Evolutionary conservation across 2,113 vertebrate genomes (phyloP).

Genomic region (Sisor rabdophorus): DNA sequence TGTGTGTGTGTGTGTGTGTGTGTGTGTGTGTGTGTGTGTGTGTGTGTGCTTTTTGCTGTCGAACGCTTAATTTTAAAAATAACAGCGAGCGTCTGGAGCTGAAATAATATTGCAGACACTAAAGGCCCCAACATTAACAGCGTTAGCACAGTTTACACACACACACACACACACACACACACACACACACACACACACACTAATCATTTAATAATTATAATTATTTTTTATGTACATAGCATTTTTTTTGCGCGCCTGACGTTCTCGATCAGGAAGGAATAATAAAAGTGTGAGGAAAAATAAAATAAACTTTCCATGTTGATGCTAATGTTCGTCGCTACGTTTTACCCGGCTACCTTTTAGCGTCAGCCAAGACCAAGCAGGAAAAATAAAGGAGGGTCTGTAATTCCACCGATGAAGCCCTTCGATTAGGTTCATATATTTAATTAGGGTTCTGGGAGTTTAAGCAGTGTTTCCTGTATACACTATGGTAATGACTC

Average conservation of each 20-base stretch:
- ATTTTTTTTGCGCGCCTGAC: neutral
- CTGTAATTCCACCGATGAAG: no score
- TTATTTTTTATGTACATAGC: neutral
- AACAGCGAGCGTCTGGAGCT: slow-evolving; percentile 19
- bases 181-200: no score
- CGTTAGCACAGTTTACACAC: slow-evolving; percentile 8
- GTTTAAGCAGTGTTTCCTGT: no score
- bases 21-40: slow-evolving; percentile 15
- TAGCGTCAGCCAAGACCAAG: no score
- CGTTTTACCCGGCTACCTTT: no score
- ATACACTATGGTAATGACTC: no score
- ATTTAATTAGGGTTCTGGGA: no score
- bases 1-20: slow-evolving; percentile 21
- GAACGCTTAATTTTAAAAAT: slow-evolving; percentile 25
- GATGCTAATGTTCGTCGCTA: neutral
- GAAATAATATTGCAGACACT: slow-evolving; percentile 34
- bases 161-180: neutral
- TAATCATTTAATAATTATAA: slow-evolving; percentile 11
- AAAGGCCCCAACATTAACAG: neutral
- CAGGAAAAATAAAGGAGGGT: no score
- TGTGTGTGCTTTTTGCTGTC: slow-evolving; percentile 7
- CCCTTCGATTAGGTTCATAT: no score
- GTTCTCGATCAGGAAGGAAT: slow-evolving; percentile 13
- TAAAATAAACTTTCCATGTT: no score
- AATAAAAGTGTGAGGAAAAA: neutral